Percentiles rank a stretch among this genome's conserved stretches.
These are phyloP conservation scores for Luffia ferchaultella DNA, from an alignment of 2,888 invertebrate genomes.

Conservation along the genomic window DNA sequence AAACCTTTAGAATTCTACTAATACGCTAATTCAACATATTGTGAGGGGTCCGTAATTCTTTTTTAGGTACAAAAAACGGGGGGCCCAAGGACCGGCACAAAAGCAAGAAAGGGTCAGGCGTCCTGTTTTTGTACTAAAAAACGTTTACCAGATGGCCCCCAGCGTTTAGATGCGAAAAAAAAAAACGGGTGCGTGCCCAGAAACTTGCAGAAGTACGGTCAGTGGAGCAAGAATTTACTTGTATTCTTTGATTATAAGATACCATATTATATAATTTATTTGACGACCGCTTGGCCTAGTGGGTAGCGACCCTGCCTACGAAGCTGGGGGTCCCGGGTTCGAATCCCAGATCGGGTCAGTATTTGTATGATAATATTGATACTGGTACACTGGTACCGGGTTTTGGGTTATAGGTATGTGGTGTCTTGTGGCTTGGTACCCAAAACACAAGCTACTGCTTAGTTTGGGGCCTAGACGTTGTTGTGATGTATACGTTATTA, in stretches of 20 bases:
- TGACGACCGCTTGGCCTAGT: too few species aligned
- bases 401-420: too few species aligned
- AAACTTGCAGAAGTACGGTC: conserved; percentile 30
- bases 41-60: conserved; percentile 42
- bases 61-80: conserved; percentile 36
- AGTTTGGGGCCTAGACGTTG: too few species aligned
- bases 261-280: not conserved
- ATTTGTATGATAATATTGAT: too few species aligned
- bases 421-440: too few species aligned
- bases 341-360: too few species aligned
- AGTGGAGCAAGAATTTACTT: conserved; percentile 19
- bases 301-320: too few species aligned
- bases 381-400: too few species aligned
- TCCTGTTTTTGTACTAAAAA: conserved; percentile 52
- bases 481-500: too few species aligned
- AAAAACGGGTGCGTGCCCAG: conserved; percentile 56
- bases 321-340: too few species aligned
- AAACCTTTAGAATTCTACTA: conserved; percentile 56
- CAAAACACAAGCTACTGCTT: too few species aligned
- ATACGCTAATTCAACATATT: conserved; percentile 64
- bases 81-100: conserved; percentile 35
- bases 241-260: not conserved
- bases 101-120: conserved; percentile 64
- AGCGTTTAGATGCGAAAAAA: conserved; percentile 47
- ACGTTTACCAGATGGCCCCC: conserved; percentile 58